Evolutionary conservation across 1,140 invertebrate genomes (phyloP), one percentile per base, ranked within the genome.

Genomic region (Holotrichia oblita): DNA sequence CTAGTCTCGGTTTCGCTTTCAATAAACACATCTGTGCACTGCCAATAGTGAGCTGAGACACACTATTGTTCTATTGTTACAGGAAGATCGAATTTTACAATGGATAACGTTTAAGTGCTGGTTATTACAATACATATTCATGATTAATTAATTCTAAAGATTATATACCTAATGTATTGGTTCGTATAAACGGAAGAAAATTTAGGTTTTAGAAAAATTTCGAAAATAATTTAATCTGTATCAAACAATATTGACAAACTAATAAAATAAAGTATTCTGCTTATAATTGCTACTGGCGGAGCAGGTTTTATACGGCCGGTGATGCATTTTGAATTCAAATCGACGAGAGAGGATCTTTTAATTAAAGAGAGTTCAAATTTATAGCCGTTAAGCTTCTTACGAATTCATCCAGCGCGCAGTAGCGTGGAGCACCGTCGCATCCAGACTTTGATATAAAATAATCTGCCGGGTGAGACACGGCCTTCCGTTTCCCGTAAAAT

Each of bases 381-480:
- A 55, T 55, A 55, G 48, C 14, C 48, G 48, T 17, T 55, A 20
- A 55, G n/a, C n/a, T 55, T 55, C n/a, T 55, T 55, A 55, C 48
- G 48, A 55, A n/a, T 55, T 55, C 48, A 55, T 55, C 48, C 48
- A 55, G 17, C 48, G 48, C 12, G 44, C 10, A 10, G 8, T 14
- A 10, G 44, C 44, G 10, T n/a, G 14, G 14, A 34, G 27, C 27
- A 34, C 27, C 48, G 48, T 55, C 48, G 48, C 48, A 14, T 55
- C 14, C 17, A 14, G 14, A 55, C n/a, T 55, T 55, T 55, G n/a
- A 17, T 55, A 55, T 55, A 55, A 55, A 17, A 55, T 55, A 55
- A 55, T 55, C 48, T 12, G 7, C 12, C 44, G 12, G 44, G 12
- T 48, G 44, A 14, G 44, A 48, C 12, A 3, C 44, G 48, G 48